Evolutionary conservation across 2,113 vertebrate genomes (phyloP), one percentile per base, ranked within the genome.

Genomic region (Elgaria multicarinata): DNA sequence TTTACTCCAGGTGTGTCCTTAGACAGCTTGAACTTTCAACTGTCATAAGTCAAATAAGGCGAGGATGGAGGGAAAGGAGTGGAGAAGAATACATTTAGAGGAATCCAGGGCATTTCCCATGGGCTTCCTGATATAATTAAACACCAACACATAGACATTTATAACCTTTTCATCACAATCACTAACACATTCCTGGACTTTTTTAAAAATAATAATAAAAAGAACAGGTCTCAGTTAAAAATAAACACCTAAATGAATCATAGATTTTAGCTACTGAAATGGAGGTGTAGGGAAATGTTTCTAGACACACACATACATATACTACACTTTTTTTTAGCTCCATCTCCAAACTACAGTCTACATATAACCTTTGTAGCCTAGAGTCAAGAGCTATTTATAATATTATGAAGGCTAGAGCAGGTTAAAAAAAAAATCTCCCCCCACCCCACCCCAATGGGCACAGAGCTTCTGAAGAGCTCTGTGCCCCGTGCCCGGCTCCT

Each of bases 11-110:
- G 26, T 28, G 42, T 33, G 83, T 67, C 89, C 71, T 1, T 0
- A 42, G 87, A 90, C 78, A 88, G 66, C 82, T 91, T 93, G 90
- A 90, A 87, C 79, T 84, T 83, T 62, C 22, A 80, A 46, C 44
- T n/a, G 82, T 87, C 3, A 14, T 10, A 87, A 80, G 26, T 88
- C 76, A 88, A 18, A 12, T 8, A 89, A 24, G 4, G 53, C 50
- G 18, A 58, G 53, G 67, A 44, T 20, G 81, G 66, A 31, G 77
- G 80, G n/a, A 20, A n/a, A 24, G 31, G 50, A 36, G 28, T 69
- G 31, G 46, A 24, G 10, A 62, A 36, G 33, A 46, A 44, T 64
- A 74, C 31, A 22, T 20, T 16, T 33, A 55, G 58, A 84, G 26
- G 44, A 83, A 0, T 0, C 42, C 85, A 80, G 31, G 74, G 16